phyloP scores from a whole-genome alignment of 2,113 vertebrate genomes.

The Camelus bactrianus region DNA sequence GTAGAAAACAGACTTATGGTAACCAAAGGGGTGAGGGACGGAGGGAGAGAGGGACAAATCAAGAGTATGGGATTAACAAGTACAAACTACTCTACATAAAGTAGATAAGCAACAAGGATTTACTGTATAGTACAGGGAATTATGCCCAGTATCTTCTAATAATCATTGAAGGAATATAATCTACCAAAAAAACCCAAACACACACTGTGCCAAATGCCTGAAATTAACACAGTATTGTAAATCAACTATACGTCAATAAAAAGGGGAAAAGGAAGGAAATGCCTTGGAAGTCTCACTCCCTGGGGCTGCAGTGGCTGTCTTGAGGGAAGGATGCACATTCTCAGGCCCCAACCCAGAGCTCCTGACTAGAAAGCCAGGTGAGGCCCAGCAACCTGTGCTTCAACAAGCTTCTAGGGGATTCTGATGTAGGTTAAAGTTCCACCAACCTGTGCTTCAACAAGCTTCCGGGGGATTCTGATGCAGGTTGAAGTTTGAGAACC shows the following conservation, averaged over 20 bases:
- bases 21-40: neutral
- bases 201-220: neutral
- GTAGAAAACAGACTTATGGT: neutral
- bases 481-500: neutral
- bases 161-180: neutral
- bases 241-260: neutral
- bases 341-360: neutral
- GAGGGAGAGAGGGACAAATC: neutral
- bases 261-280: neutral
- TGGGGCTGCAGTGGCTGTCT: neutral
- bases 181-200: neutral
- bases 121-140: neutral
- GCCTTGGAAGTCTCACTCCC: neutral
- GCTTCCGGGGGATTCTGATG: neutral
- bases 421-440: neutral
- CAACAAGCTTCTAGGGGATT: neutral
- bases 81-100: neutral
- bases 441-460: no score
- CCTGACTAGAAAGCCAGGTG: neutral
- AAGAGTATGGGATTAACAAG: neutral
- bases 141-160: neutral
- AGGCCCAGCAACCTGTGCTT: neutral
- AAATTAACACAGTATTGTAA: neutral
- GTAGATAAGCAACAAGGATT: neutral
- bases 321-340: neutral